These are phyloP conservation scores for Alces alces DNA, from an alignment of 2,113 vertebrate species.

Conservation along the genomic window DNA sequence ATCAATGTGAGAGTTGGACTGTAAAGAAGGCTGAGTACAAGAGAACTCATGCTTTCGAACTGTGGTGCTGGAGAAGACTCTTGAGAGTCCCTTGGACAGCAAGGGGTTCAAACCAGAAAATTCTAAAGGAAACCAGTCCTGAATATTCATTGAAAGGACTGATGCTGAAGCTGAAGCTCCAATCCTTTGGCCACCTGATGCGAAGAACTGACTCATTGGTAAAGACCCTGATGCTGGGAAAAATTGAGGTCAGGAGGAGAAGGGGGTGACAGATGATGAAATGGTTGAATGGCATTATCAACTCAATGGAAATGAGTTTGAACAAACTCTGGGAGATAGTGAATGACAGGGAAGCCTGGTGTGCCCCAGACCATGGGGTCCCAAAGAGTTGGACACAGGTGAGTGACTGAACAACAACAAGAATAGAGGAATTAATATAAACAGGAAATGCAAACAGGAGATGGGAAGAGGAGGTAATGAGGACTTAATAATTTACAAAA, in stretches of 20 bases:
- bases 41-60: neutral
- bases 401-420: neutral
- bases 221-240: neutral
- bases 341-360: neutral
- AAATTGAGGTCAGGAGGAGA: neutral
- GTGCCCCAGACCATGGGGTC: neutral
- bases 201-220: neutral
- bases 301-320: neutral
- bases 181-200: neutral
- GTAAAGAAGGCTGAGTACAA: neutral
- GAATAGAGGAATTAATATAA: neutral
- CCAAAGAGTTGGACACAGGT: neutral
- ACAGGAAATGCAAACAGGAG: neutral
- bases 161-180: neutral
- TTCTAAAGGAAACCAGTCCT: neutral
- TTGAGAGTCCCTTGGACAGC: neutral
- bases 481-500: neutral
- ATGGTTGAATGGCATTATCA: neutral
- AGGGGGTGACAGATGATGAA: neutral
- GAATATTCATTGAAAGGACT: neutral
- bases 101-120: neutral
- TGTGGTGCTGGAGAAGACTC: neutral
- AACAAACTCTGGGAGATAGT: neutral
- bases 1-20: neutral
- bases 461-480: neutral